Conservation (phyloP, 92 coral and sea anemone genomes). For the Palythoa grandis region DNA sequence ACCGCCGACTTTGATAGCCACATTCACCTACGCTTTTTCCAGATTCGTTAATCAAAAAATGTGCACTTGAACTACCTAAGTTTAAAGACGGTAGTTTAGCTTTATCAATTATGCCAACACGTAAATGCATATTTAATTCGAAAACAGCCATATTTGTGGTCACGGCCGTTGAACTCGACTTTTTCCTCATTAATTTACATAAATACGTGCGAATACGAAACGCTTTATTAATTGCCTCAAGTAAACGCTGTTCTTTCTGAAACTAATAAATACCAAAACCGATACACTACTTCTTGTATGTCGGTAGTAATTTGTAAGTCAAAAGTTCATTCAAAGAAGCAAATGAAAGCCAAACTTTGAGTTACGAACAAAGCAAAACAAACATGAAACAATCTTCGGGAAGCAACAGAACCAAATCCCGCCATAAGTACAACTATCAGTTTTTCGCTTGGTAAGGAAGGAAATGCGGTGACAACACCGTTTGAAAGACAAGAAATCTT, state of each 20-base stretch:
- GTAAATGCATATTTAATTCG: neutral
- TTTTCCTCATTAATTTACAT: conserved; percentile 40
- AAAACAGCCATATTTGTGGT: neutral
- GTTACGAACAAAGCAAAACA: conserved; percentile 32
- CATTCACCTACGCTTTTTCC: too few relatives aligned
- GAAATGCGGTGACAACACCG: neutral
- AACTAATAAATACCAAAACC: neutral
- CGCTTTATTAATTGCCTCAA: neutral
- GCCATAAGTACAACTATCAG: conserved; percentile 2
- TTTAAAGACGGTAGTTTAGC: neutral
- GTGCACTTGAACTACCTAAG: too few relatives aligned
- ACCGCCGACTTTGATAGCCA: too few relatives aligned
- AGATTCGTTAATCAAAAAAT: too few relatives aligned
- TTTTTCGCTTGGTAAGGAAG: neutral
- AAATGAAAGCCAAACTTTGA: neutral
- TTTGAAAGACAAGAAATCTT: neutral
- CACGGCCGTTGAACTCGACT: conserved; percentile 19
- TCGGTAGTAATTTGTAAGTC: neutral
- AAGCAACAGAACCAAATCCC: conserved; percentile 40
- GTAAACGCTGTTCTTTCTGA: neutral
- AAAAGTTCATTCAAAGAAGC: neutral
- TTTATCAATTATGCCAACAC: neutral
- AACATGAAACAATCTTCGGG: conserved; percentile 1
- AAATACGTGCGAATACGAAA: conserved; percentile 35
- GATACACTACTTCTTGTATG: neutral